Base-by-base conservation (phyloP, 2,797 vertebrate species). In the Epinephelus coioides region DNA sequence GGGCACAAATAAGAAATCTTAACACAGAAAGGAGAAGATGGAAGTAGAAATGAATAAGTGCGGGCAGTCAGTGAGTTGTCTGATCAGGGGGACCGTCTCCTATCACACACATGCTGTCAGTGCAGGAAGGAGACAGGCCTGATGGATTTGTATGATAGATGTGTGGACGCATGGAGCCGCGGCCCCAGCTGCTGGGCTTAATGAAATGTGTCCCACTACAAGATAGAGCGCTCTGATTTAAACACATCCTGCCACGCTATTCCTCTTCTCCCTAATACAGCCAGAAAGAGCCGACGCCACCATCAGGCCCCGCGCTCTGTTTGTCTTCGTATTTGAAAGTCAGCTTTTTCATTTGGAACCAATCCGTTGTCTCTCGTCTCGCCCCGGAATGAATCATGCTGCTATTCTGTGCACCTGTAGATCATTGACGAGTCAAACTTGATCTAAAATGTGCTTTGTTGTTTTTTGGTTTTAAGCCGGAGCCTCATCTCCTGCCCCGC, bases 121-220 rank as follows among this genome's bases (percentile, higher is more conserved):
- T 49, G 83, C 77, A 23, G 81, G 78, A 76, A 65, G 81, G 69
- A 89, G 91, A 88, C 86, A 61, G 78, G 87, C 88, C 91, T 91
- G 92, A 94, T 94, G 93, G 93, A 94, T 95, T 94, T 83, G 82
- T 92, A 93, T 95, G 94, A 95, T 91, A 93, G 94, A 96, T 95
- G 92, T 93, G 91, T 88, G 91, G 89, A 92, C 73, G 89, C 88
- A 81, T 80, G 83, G 81, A 86, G 90, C 92, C 79, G 77, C 64
- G 89, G 94, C 86, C 94, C 91, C 95, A 96, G 94, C 94, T 96
- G 94, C 93, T 93, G 89, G 89, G 90, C 91, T 91, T 96, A 96
- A 95, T 95, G 93, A 96, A 96, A 96, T 95, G 95, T 95, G 95
- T 95, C 94, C 93, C 92, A 86, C 92, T 90, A 94, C 95, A 95